Percentiles rank a stretch among this genome's conserved stretches.
Evolutionary conservation across 1,140 invertebrate species (phyloP).

Genomic region (Aphidius gifuensis): DNA sequence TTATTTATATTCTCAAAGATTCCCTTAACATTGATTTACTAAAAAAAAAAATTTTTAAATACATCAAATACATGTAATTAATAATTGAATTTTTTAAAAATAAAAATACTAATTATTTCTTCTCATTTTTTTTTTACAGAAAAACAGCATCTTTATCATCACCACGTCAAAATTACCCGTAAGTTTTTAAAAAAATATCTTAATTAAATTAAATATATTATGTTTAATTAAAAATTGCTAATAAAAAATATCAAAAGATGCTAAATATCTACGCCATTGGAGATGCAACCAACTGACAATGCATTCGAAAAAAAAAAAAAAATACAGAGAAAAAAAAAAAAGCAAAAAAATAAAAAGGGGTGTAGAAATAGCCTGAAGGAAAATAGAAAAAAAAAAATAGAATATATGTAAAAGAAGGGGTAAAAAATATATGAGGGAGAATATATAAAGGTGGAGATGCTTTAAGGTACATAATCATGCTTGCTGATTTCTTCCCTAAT

Average conservation of each 20-base stretch:
- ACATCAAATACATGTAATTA: neutral
- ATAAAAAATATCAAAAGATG: neutral
- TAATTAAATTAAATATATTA: neutral
- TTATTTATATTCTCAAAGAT: too few species aligned
- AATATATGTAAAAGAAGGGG: constrained; percentile 15
- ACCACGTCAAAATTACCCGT: constrained; percentile 48
- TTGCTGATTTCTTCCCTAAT: constrained; percentile 56
- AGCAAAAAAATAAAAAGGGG: constrained; percentile 2
- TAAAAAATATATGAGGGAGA: constrained; percentile 11
- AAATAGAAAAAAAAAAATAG: neutral
- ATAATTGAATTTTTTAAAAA: constrained; percentile 7
- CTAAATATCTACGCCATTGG: constrained; percentile 35
- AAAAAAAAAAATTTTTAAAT: too few species aligned
- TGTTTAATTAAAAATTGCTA: neutral
- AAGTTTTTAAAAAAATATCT: constrained; percentile 32
- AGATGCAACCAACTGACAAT: constrained; percentile 31
- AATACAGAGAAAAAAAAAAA: constrained; percentile 17
- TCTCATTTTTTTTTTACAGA: constrained; percentile 40
- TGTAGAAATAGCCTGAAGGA: constrained; percentile 17
- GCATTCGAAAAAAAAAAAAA: constrained; percentile 21
- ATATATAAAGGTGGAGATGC: constrained; percentile 28
- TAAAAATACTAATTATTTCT: neutral
- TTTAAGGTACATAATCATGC: constrained; percentile 56
- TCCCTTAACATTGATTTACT: too few species aligned
- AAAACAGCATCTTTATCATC: constrained; percentile 44